These are phyloP conservation scores for Nemurella pictetii DNA, from an alignment of 2,888 invertebrate genomes.

Conservation along the genomic window DNA sequence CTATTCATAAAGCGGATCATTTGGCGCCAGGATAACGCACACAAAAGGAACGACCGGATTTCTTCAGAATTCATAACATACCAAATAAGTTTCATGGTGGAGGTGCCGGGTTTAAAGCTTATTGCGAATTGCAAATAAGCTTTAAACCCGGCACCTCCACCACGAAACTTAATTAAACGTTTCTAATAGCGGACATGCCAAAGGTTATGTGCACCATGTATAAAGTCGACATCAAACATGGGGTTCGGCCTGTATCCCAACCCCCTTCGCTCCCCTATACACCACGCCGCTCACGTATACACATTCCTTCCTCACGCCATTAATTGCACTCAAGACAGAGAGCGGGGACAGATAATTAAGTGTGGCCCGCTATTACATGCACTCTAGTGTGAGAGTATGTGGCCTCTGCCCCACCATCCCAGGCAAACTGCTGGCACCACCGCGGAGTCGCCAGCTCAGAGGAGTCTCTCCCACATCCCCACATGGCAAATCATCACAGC, in stretches of 20 bases:
- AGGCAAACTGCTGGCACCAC: neutral
- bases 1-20: neutral
- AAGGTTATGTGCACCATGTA: neutral
- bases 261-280: neutral
- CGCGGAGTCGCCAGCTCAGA: neutral
- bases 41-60: neutral
- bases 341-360: constrained; percentile 35
- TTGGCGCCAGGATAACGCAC: neutral
- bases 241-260: neutral
- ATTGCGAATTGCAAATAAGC: neutral
- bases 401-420: neutral
- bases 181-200: neutral
- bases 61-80: neutral
- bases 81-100: too few species aligned
- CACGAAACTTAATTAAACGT: neutral
- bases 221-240: neutral
- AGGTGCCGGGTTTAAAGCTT: too few species aligned
- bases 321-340: constrained; percentile 39
- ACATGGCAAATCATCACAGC: neutral
- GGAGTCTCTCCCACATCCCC: neutral
- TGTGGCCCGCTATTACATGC: constrained; percentile 35
- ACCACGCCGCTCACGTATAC: neutral
- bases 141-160: neutral
- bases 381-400: constrained; percentile 7
- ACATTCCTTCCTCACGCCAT: constrained; percentile 37